Conservation (phyloP, 2,113 vertebrate species). For the Shinisaurus crocodilurus region DNA sequence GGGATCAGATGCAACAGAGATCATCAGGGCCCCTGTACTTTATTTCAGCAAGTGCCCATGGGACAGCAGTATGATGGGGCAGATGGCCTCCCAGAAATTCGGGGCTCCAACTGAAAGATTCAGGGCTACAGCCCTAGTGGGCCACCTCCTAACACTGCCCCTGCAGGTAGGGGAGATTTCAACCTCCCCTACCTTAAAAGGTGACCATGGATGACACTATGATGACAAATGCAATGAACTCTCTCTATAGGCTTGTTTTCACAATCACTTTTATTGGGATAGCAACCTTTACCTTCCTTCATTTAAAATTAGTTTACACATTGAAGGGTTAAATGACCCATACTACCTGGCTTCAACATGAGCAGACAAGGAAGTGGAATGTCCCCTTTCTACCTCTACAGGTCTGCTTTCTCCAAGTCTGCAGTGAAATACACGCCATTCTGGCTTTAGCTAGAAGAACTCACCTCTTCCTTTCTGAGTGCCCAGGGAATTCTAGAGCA, state of each 20-base stretch:
- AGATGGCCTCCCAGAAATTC: no score
- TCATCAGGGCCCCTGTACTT: no score
- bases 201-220: not conserved
- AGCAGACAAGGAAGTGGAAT: not conserved
- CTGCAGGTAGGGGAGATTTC: no score
- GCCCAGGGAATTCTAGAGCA: not conserved
- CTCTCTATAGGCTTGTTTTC: not conserved
- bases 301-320: not conserved
- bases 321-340: not conserved
- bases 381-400: not conserved
- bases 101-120: no score
- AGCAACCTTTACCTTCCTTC: not conserved
- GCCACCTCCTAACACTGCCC: no score
- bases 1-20: no score
- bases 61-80: no score
- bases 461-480: not conserved
- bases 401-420: not conserved
- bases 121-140: no score
- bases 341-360: not conserved
- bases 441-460: not conserved
- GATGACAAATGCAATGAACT: not conserved
- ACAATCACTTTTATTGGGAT: not conserved
- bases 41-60: no score
- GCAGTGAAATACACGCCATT: not conserved
- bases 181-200: no score